A percentile compares a stretch with the other conserved stretches of the same genome.
phyloP scores from a whole-genome alignment of 2,113 vertebrate species.

The Hiodon tergisus region DNA sequence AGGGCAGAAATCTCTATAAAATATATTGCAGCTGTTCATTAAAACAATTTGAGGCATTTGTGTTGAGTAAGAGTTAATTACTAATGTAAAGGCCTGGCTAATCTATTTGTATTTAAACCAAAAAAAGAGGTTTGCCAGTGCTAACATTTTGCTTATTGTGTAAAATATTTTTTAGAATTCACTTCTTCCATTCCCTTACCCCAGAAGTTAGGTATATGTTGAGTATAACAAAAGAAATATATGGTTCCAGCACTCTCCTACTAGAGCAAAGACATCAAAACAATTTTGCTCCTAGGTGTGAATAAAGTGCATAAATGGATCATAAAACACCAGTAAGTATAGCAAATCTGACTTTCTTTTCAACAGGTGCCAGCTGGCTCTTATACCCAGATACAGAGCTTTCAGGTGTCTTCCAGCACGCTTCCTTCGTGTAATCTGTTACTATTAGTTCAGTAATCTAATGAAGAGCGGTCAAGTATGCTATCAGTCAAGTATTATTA shows the following conservation, averaged over 20 bases:
- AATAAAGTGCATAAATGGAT: constrained; percentile 19
- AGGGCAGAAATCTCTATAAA: too few species aligned
- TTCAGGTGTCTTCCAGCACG: not conserved
- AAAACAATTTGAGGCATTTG: too few species aligned
- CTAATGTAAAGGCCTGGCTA: too few species aligned
- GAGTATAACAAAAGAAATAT: not conserved
- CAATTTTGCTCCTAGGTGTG: constrained; percentile 1
- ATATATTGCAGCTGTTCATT: too few species aligned
- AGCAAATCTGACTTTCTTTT: too few species aligned
- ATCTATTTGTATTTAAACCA: too few species aligned
- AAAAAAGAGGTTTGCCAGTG: too few species aligned
- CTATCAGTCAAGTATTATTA: constrained; percentile 19
- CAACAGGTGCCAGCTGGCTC: not conserved
- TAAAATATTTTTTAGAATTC: too few species aligned
- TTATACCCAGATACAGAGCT: not conserved
- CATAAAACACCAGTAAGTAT: not conserved
- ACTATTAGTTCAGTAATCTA: constrained; percentile 9
- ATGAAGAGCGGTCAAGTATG: constrained; percentile 14
- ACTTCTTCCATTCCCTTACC: too few species aligned
- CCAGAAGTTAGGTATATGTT: too few species aligned
- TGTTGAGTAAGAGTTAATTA: too few species aligned
- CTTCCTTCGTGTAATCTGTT: not conserved
- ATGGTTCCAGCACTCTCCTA: not conserved
- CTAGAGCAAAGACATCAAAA: not conserved
- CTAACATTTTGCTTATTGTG: too few species aligned